These are phyloP conservation scores for Ophiodon elongatus DNA, from an alignment of 2,113 vertebrate species.

Conservation along the genomic window DNA sequence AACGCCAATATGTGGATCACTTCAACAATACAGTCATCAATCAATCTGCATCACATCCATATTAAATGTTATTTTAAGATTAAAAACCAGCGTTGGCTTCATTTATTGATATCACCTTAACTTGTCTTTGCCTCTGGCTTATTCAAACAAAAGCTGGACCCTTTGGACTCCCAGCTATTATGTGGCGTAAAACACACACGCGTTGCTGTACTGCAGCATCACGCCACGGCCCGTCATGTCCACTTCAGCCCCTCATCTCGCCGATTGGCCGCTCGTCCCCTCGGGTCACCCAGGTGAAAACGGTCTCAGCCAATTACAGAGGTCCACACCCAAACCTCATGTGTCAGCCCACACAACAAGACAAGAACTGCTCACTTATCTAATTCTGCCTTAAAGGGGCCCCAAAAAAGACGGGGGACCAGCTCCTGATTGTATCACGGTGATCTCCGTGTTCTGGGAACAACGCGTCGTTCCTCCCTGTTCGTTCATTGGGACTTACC, in stretches of 20 bases:
- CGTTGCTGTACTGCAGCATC: conserved; percentile 10
- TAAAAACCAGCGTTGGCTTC: neutral
- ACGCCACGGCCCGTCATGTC: conserved; percentile 34
- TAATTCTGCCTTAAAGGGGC: neutral
- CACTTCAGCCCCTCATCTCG: neutral
- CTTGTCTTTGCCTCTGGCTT: conserved; percentile 7
- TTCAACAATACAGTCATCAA: neutral
- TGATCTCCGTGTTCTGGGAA: neutral
- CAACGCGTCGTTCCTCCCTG: neutral
- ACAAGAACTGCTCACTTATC: neutral
- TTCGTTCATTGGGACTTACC: neutral
- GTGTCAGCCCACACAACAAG: conserved; percentile 20
- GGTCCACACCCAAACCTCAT: neutral
- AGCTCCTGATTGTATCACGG: neutral
- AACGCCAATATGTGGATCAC: neutral
- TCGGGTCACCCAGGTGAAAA: conserved; percentile 40
- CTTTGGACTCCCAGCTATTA: conserved; percentile 57
- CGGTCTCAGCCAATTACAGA: conserved; percentile 54
- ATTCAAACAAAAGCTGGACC: conserved; percentile 49
- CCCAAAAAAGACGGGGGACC: too few species aligned
- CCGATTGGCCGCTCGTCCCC: conserved; percentile 58
- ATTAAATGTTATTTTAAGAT: neutral
- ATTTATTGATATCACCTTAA: neutral
- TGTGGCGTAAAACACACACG: conserved; percentile 2
- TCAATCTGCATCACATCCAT: neutral